Evolutionary conservation across 92 coral and sea anemone species (phyloP).

Genomic region (Plumapathes pennacea): DNA sequence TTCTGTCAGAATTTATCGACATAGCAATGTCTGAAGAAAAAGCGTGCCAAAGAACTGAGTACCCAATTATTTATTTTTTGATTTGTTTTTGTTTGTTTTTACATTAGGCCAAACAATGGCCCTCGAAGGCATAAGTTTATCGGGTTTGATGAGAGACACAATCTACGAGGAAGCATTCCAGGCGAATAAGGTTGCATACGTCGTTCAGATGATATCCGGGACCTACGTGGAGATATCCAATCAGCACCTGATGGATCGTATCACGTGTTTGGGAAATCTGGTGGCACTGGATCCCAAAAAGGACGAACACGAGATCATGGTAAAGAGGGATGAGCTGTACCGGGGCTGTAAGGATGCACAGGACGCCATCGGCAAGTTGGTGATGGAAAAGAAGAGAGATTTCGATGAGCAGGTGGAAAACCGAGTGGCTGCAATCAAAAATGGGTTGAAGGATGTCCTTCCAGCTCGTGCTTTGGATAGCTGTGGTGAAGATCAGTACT

Average conservation of each 20-base stretch:
- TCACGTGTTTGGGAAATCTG: conserved; percentile 47
- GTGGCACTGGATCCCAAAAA: conserved; percentile 40
- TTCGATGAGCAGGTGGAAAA: too few relatives aligned
- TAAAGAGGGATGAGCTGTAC: conserved; percentile 12
- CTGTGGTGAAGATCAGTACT: too few relatives aligned
- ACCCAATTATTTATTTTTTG: too few relatives aligned
- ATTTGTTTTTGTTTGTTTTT: conserved; percentile 1
- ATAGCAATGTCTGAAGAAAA: too few relatives aligned
- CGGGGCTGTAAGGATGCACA: conserved; percentile 30
- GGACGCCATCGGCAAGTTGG: conserved; percentile 20
- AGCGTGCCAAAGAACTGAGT: too few relatives aligned
- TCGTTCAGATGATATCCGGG: conserved; percentile 22
- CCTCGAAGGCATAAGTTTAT: conserved; percentile 11
- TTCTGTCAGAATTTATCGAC: too few relatives aligned
- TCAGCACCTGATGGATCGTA: conserved; percentile 46
- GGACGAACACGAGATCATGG: conserved; percentile 11
- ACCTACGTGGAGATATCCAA: conserved; percentile 40
- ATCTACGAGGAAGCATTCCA: conserved; percentile 49
- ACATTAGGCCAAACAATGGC: not conserved
- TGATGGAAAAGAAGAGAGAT: conserved; percentile 21
- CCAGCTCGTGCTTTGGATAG: too few relatives aligned
- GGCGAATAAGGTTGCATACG: conserved; percentile 50
- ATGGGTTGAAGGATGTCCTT: too few relatives aligned
- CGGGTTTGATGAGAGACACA: conserved; percentile 41
- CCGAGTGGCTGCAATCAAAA: too few relatives aligned